Conservation (phyloP, 2,888 invertebrate species). For the Escarpia spicata region DNA sequence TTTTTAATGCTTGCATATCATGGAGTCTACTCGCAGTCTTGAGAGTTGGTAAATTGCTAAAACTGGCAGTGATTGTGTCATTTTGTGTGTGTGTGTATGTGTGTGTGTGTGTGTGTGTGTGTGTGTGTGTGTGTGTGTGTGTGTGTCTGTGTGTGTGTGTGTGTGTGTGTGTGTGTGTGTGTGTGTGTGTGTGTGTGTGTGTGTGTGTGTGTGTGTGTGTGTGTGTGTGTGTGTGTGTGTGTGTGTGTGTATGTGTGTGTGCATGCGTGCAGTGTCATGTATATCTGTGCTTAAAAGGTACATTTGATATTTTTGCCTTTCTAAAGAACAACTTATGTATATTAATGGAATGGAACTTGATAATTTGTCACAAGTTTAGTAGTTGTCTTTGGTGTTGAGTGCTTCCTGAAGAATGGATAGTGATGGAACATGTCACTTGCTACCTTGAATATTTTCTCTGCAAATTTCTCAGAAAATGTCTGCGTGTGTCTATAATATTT, state of each 20-base stretch:
- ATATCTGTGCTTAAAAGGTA: not conserved
- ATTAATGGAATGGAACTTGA: not conserved
- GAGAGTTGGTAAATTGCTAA: no score
- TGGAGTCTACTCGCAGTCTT: not conserved
- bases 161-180: no score
- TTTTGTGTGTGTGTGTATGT: no score
- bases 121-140: no score
- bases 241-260: no score
- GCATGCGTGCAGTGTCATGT: no score
- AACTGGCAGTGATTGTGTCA: not conserved
- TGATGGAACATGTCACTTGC: not conserved
- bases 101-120: no score
- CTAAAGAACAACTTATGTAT: not conserved
- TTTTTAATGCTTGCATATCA: not conserved
- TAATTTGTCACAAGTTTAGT: not conserved
- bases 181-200: no score
- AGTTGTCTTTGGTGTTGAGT: not conserved
- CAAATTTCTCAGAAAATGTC: not conserved
- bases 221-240: no score
- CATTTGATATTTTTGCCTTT: not conserved
- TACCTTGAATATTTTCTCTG: not conserved
- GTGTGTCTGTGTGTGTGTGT: no score
- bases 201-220: no score
- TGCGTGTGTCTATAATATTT: not conserved
- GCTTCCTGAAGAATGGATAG: not conserved